phyloP scores from a whole-genome alignment of 2,797 vertebrate genomes.

The Silurus lanzhouensis region DNA sequence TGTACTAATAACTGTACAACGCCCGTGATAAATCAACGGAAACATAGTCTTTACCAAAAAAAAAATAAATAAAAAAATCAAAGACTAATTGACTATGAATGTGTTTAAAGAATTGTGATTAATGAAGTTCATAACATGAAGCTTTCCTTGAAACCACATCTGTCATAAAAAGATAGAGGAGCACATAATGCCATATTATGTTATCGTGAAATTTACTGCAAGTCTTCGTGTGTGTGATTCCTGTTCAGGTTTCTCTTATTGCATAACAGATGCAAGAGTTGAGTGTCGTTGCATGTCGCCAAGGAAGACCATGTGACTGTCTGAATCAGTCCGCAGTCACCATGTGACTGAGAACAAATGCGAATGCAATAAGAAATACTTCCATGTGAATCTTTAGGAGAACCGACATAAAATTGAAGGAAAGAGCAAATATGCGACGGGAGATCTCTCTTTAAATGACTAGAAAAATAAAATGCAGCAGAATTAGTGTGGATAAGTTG shows the following conservation, averaged over 20 bases:
- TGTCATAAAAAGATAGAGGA: constrained; percentile 24
- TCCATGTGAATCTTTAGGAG: constrained; percentile 54
- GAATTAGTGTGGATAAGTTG: constrained; percentile 40
- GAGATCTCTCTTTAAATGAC: constrained; percentile 53
- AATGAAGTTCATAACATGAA: constrained; percentile 58
- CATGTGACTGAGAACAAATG: constrained; percentile 65
- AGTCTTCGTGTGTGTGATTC: not conserved
- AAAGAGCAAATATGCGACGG: constrained; percentile 27
- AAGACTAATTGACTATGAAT: constrained; percentile 59
- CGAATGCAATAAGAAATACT: constrained; percentile 65
- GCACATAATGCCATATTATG: not conserved
- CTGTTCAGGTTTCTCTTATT: constrained; percentile 3
- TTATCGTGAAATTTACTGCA: constrained; percentile 22
- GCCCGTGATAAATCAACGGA: constrained; percentile 61
- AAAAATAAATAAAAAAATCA: not conserved
- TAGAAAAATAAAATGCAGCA: constrained; percentile 50
- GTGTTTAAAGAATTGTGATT: constrained; percentile 62
- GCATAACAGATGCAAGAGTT: not conserved
- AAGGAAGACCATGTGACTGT: constrained; percentile 17
- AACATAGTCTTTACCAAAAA: constrained; percentile 55
- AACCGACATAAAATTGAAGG: constrained; percentile 49
- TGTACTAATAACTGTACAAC: constrained; percentile 64
- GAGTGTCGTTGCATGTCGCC: not conserved
- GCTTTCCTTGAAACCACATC: constrained; percentile 45
- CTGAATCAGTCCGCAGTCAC: constrained; percentile 41